phyloP scores from a whole-genome alignment of 2,797 vertebrate species.

The Scleropages formosus region DNA sequence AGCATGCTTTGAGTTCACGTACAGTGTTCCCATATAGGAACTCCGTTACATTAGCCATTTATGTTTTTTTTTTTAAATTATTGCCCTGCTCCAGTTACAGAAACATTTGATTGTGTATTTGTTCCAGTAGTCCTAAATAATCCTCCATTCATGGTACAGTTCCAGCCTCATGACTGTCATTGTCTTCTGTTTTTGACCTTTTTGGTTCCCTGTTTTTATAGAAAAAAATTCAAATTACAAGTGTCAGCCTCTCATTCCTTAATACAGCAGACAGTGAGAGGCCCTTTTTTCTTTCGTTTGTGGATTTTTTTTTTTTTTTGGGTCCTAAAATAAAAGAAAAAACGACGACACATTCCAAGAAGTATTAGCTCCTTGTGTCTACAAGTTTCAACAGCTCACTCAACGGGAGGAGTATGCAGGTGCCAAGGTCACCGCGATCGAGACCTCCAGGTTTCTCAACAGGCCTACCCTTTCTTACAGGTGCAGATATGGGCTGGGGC shows the following conservation, averaged over 20 bases:
- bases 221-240: background rate
- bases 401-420: background rate
- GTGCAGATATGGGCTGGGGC: background rate
- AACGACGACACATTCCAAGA: conserved; percentile 29
- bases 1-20: too few species aligned
- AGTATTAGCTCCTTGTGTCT: conserved; percentile 14
- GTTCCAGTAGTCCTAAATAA: background rate
- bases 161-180: background rate
- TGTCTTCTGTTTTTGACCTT: background rate
- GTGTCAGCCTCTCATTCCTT: background rate
- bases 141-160: background rate
- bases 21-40: too few species aligned
- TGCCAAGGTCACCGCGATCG: conserved; percentile 8
- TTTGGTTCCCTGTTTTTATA: background rate
- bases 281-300: background rate
- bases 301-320: conserved; percentile 18
- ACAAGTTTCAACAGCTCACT: conserved; percentile 29
- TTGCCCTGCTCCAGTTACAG: background rate
- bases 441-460: background rate
- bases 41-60: too few species aligned
- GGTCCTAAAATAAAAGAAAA: conserved; percentile 20
- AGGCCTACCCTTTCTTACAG: background rate
- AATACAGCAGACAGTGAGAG: background rate
- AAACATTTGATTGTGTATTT: background rate
- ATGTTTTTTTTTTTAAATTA: background rate